Evolutionary conservation across 2,888 invertebrate genomes (phyloP).

Genomic region (Chrysina gloriosa): DNA sequence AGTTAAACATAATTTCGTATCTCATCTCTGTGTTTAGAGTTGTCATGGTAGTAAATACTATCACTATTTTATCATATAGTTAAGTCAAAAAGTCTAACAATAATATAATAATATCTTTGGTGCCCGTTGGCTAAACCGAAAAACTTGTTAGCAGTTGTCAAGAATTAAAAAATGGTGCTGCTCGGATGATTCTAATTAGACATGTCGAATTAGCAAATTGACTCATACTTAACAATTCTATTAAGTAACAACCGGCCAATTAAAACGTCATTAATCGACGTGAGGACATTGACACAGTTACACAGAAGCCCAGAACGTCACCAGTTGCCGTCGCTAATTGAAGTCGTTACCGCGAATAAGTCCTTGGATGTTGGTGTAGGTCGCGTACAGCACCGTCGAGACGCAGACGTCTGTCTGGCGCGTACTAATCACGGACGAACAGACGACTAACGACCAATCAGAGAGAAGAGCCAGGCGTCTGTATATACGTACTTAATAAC

Average conservation of each 20-base stretch:
- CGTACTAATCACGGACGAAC: constrained; percentile 53
- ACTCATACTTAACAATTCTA: neutral
- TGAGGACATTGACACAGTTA: constrained; percentile 49
- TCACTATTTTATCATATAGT: too few species aligned
- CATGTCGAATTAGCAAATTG: constrained; percentile 7
- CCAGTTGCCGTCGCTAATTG: constrained; percentile 52
- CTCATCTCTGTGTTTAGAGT: too few species aligned
- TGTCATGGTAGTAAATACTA: too few species aligned
- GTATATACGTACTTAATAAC: constrained; percentile 57
- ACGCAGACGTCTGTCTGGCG: constrained; percentile 51
- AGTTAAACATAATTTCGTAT: too few species aligned
- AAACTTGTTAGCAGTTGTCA: too few species aligned
- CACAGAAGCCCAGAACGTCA: constrained; percentile 40
- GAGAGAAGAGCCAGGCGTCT: constrained; percentile 50
- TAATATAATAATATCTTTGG: too few species aligned
- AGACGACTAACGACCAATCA: constrained; percentile 55
- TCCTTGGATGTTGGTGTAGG: constrained; percentile 57
- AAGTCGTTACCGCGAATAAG: constrained; percentile 53
- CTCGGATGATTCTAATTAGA: neutral
- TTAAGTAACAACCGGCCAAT: constrained; percentile 7
- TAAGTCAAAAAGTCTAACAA: too few species aligned
- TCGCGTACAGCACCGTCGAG: constrained; percentile 50
- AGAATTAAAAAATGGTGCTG: neutral
- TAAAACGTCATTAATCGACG: constrained; percentile 31
- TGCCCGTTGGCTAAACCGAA: too few species aligned